Conservation (phyloP, 1,140 invertebrate genomes). For the Drosophila nigrodunni region DNA sequence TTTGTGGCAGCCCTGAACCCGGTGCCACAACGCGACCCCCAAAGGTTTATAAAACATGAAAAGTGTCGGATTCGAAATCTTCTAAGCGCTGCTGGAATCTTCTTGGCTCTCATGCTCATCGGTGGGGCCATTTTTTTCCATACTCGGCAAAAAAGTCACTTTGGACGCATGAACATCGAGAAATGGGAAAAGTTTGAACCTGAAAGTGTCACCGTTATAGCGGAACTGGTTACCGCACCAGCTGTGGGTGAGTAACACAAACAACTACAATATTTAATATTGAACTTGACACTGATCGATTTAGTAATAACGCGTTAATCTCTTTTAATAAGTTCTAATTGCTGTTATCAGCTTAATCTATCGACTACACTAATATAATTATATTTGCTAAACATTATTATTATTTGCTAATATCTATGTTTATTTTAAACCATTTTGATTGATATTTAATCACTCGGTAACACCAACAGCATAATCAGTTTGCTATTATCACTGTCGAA, state of each 20-base stretch:
- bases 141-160: conserved; percentile 62
- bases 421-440: too few relatives aligned
- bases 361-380: too few relatives aligned
- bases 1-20: not conserved
- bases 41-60: not conserved
- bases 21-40: conserved; percentile 4
- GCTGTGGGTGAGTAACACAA: conserved; percentile 18
- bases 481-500: too few relatives aligned
- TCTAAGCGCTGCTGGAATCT: conserved; percentile 50
- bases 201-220: not conserved
- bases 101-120: conserved; percentile 58
- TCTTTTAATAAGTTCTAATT: too few relatives aligned
- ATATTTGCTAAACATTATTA: too few relatives aligned
- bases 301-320: too few relatives aligned
- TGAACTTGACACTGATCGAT: too few relatives aligned
- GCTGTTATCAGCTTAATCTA: too few relatives aligned
- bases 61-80: conserved; percentile 34
- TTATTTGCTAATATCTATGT: too few relatives aligned
- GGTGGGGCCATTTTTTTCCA: conserved; percentile 69
- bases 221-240: conserved; percentile 24
- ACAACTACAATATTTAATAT: too few relatives aligned
- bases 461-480: too few relatives aligned
- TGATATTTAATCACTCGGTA: too few relatives aligned
- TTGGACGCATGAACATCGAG: conserved; percentile 60
- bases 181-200: not conserved